A percentile compares a stretch with the other conserved stretches of the same genome.
Evolutionary conservation across 2,797 vertebrate species (phyloP).

Genomic region (Sebastes kiyomatsui): DNA sequence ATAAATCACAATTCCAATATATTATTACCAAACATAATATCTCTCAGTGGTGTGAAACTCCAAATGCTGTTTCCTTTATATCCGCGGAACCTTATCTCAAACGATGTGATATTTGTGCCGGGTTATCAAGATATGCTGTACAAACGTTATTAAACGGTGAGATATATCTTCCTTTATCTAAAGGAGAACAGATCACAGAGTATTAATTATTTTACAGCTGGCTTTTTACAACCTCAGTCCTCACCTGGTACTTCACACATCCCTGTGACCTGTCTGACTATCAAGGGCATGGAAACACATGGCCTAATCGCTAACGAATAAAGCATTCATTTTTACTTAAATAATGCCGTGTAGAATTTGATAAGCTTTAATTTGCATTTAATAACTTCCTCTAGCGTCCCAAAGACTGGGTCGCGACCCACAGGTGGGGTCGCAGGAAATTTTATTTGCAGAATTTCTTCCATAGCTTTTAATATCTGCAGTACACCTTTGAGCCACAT

Average conservation of each 20-base stretch:
- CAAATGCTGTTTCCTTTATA: constrained; percentile 5
- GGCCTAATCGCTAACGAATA: not conserved
- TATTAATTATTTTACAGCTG: constrained; percentile 57
- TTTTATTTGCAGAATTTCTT: no score
- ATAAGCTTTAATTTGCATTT: not conserved
- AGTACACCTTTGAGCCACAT: no score
- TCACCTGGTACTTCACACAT: constrained; percentile 1
- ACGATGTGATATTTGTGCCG: constrained; percentile 17
- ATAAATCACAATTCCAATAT: constrained; percentile 51
- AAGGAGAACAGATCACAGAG: constrained; percentile 44
- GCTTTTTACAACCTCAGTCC: constrained; percentile 32
- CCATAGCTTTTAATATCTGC: no score
- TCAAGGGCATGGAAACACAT: not conserved
- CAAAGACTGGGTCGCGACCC: no score
- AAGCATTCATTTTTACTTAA: not conserved
- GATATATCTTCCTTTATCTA: constrained; percentile 3
- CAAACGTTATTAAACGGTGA: constrained; percentile 45
- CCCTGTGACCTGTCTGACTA: not conserved
- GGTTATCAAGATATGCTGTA: constrained; percentile 19
- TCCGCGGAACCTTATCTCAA: constrained; percentile 37
- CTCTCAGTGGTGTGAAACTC: constrained; percentile 34
- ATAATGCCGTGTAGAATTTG: not conserved
- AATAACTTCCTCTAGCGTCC: not conserved
- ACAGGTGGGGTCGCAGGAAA: no score
- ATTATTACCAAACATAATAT: constrained; percentile 17